Percentiles rank a stretch among this genome's conserved stretches.
Evolutionary conservation across 2,797 vertebrate genomes (phyloP).

Genomic region (Selene dorsalis): DNA sequence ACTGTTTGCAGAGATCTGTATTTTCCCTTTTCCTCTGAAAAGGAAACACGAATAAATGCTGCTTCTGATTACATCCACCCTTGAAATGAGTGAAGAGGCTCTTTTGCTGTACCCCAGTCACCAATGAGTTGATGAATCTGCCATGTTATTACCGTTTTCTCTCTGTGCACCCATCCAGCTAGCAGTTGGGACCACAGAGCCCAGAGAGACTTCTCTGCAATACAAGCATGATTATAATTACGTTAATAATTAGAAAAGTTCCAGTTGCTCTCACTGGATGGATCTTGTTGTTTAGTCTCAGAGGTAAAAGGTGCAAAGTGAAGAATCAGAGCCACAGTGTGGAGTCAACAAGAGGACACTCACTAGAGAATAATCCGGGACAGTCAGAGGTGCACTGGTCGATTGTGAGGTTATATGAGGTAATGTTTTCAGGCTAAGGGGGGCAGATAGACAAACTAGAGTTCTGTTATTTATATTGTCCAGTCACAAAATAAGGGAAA

Average conservation of each 20-base stretch:
- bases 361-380: constrained; percentile 5
- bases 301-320: constrained; percentile 75
- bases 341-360: constrained; percentile 35
- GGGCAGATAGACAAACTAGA: neutral
- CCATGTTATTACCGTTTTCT: constrained; percentile 73
- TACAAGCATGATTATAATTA: constrained; percentile 79
- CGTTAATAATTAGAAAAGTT: constrained; percentile 79
- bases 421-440: neutral
- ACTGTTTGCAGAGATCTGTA: constrained; percentile 47
- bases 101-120: constrained; percentile 60
- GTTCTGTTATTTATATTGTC: neutral
- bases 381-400: neutral
- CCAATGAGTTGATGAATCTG: constrained; percentile 70
- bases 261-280: constrained; percentile 64
- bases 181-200: constrained; percentile 67
- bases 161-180: constrained; percentile 57
- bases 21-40: constrained; percentile 14
- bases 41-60: constrained; percentile 53
- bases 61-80: constrained; percentile 71
- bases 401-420: constrained; percentile 10
- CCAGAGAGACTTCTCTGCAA: constrained; percentile 58
- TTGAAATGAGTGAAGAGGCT: constrained; percentile 70
- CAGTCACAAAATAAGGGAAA: constrained; percentile 9
- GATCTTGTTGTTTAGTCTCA: constrained; percentile 70
- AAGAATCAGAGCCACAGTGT: constrained; percentile 48